Base-by-base conservation (phyloP, 1,140 invertebrate genomes). In the Schlechtendalia chinensis region DNA sequence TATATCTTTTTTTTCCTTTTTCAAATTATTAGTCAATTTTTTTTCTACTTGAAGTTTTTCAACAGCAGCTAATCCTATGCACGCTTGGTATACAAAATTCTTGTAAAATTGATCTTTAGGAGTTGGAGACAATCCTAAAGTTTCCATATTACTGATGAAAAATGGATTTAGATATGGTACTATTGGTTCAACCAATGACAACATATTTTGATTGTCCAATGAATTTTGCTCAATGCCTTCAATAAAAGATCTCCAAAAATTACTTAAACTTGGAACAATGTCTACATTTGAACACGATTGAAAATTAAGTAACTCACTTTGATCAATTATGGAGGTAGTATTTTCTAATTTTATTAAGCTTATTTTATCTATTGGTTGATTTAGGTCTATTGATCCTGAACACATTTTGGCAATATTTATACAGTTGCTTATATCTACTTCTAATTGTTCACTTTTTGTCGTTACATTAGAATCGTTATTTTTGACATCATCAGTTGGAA, bases 401-500 rank as follows among this genome's bases (percentile, higher is more conserved):
- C 81, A 81, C 81, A 81, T 65, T 75, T 77, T 81, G 58, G 45
- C 22, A 65, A 27, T 81, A 45, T 69, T 65, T 39, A 19, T 45
- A 75, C 19, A 39, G 6, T 54, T 79, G n/a, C 14, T 77, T 14
- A 58, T 32, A 58, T 75, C 61, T 79, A 67, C 14, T 72, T 67
- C 74, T 32, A 50, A 39, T 80, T 82, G 79, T 63, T 56, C 59
- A 69, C 39, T 22, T 32, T 59, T 80, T 45, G 22, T 32, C 19
- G 39, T n/a, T 16, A 39, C 16, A 74, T 39, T 56, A 14, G 24
- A 29, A 29, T 72, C 50, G 12, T 19, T 72, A 27, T 72, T 72
- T 82, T 82, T 11, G 82, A 83, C 59, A 85, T 83, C 53, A 87
- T 86, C 81, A 88, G 71, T 79, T 3, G 82, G 82, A 29, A 50